These are phyloP conservation scores for Aporophyla nigra DNA, from an alignment of 2,888 invertebrate genomes.

Conservation along the genomic window DNA sequence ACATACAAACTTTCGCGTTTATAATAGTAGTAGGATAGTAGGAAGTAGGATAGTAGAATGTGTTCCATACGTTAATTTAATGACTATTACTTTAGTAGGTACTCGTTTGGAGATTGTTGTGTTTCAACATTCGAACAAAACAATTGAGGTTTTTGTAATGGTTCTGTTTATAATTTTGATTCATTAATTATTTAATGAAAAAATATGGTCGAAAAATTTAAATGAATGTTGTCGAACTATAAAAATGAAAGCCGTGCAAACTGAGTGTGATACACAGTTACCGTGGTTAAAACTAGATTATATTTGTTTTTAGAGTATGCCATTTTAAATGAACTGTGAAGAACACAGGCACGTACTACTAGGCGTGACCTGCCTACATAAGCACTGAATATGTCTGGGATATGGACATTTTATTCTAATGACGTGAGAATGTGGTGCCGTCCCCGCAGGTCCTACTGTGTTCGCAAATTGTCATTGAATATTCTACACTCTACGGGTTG, in stretches of 20 bases:
- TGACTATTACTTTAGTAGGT: too few relatives aligned
- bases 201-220: not conserved
- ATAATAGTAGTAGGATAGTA: too few relatives aligned
- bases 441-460: slow-evolving; percentile 28
- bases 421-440: slow-evolving; percentile 31
- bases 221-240: not conserved
- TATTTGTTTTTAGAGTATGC: slow-evolving; percentile 17
- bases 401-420: slow-evolving; percentile 49
- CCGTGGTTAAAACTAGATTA: not conserved
- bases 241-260: not conserved
- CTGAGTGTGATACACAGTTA: not conserved
- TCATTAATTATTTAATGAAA: too few relatives aligned
- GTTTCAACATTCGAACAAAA: too few relatives aligned
- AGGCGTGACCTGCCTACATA: slow-evolving; percentile 26
- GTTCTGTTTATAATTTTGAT: too few relatives aligned
- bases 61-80: too few relatives aligned
- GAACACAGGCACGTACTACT: not conserved
- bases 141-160: too few relatives aligned
- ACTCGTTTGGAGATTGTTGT: too few relatives aligned
- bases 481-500: not conserved
- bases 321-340: not conserved
- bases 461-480: slow-evolving; percentile 38
- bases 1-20: too few relatives aligned
- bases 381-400: slow-evolving; percentile 19
- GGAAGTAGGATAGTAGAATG: too few relatives aligned